phyloP scores from a whole-genome alignment of 2,888 invertebrate species.

The Nymphalis urticae region DNA sequence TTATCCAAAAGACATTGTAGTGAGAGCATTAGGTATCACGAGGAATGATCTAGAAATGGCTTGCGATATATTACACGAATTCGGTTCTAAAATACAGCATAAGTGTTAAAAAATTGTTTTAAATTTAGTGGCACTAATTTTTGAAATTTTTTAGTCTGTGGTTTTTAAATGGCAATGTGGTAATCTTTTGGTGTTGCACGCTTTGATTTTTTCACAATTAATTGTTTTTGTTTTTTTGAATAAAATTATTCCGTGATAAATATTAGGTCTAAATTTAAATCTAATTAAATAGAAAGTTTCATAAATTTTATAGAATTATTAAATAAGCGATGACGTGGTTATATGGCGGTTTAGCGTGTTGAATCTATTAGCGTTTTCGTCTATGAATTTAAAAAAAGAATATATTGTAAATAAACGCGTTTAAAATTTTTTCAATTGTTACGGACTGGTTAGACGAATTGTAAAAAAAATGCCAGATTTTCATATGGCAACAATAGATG shows the following conservation, averaged over 20 bases:
- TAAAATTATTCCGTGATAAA: slow-evolving; percentile 1
- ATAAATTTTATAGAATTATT: slow-evolving; percentile 28
- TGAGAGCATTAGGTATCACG: slow-evolving; percentile 94
- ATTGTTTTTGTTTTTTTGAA: slow-evolving; percentile 19
- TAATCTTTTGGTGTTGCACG: slow-evolving; percentile 32
- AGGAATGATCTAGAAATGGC: slow-evolving; percentile 98
- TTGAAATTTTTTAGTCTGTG: slow-evolving; percentile 32
- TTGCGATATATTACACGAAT: slow-evolving; percentile 95
- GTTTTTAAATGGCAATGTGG: slow-evolving; percentile 20
- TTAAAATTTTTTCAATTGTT: slow-evolving; percentile 29
- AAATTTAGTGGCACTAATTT: slow-evolving; percentile 27
- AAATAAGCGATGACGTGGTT: background rate
- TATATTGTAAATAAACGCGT: slow-evolving; percentile 33
- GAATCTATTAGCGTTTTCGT: slow-evolving; percentile 30
- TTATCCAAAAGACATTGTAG: slow-evolving; percentile 94
- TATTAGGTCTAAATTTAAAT: slow-evolving; percentile 16
- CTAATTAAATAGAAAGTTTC: slow-evolving; percentile 28
- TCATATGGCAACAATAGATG: slow-evolving; percentile 10
- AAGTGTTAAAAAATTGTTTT: slow-evolving; percentile 56
- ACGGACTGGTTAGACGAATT: slow-evolving; percentile 21
- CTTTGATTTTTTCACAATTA: slow-evolving; percentile 23
- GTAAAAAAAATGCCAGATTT: slow-evolving; percentile 15
- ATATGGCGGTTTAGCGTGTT: slow-evolving; percentile 22
- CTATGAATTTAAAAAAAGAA: slow-evolving; percentile 19
- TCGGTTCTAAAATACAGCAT: slow-evolving; percentile 83